Percentiles rank a stretch among this genome's conserved stretches.
phyloP scores from a whole-genome alignment of 2,797 vertebrate species.

The Morelia viridis region DNA sequence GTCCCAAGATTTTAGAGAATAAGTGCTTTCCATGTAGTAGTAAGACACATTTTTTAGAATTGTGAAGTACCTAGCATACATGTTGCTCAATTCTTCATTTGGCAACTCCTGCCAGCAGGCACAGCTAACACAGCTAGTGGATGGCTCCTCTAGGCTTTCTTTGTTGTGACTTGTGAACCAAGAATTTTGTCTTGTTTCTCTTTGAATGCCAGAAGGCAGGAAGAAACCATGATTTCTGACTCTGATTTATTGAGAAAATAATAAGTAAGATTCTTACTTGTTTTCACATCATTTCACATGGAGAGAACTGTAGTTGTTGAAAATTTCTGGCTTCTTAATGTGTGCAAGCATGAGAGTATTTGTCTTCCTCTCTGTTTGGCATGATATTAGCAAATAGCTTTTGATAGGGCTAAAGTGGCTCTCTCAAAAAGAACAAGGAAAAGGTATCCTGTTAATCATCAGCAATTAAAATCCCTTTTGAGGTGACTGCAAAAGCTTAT shows the following conservation, averaged over 20 bases:
- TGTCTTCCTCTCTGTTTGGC: background rate
- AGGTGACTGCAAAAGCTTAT: slow-evolving; percentile 18
- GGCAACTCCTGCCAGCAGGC: background rate
- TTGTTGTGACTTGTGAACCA: background rate
- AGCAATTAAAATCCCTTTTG: slow-evolving; percentile 36
- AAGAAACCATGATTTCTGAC: background rate
- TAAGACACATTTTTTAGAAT: background rate
- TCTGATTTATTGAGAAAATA: background rate
- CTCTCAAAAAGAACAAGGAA: slow-evolving; percentile 39
- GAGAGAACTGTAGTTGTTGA: background rate
- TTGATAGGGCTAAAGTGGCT: slow-evolving; percentile 16
- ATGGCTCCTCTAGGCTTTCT: background rate
- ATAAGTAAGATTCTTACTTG: background rate
- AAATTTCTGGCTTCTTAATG: background rate
- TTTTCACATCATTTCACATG: background rate
- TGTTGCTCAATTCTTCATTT: background rate
- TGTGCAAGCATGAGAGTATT: background rate
- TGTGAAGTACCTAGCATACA: background rate
- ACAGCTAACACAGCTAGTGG: background rate
- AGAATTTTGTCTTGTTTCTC: background rate
- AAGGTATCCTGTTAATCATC: slow-evolving; percentile 27
- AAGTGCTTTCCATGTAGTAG: background rate
- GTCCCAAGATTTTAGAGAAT: background rate
- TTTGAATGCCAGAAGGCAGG: background rate
- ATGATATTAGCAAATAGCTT: slow-evolving; percentile 22